phyloP scores from a whole-genome alignment of 2,113 vertebrate species.

The Myxocyprinus asiaticus region DNA sequence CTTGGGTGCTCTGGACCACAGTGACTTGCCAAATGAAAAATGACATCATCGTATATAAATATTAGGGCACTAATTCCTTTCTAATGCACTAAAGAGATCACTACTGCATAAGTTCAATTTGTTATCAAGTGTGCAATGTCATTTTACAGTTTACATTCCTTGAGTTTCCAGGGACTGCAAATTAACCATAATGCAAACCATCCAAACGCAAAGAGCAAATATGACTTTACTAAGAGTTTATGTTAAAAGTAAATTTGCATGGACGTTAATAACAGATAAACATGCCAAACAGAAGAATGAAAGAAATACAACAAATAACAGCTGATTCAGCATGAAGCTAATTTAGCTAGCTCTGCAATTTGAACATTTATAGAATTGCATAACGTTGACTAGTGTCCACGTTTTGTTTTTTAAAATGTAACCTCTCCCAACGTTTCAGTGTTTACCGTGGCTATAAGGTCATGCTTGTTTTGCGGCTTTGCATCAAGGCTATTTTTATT shows the following conservation, averaged over 20 bases:
- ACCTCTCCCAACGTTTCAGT: neutral
- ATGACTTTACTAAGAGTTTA: neutral
- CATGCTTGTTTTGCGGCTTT: neutral
- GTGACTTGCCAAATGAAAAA: constrained; percentile 23
- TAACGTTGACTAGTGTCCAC: neutral
- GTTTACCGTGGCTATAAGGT: neutral
- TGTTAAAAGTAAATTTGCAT: constrained; percentile 3
- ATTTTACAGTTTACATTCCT: constrained; percentile 69
- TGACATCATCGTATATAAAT: constrained; percentile 42
- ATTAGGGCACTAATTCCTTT: constrained; percentile 8
- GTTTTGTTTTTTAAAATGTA: neutral
- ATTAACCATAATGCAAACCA: neutral
- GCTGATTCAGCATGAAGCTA: constrained; percentile 4
- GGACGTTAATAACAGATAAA: neutral
- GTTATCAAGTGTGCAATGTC: constrained; percentile 65
- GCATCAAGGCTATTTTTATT: constrained; percentile 17
- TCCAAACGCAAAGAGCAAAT: neutral
- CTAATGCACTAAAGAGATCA: constrained; percentile 33
- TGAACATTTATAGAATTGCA: neutral
- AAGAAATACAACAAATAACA: neutral
- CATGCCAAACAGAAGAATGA: neutral
- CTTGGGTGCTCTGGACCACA: constrained; percentile 51
- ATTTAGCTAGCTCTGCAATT: constrained; percentile 11
- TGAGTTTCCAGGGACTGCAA: constrained; percentile 37
- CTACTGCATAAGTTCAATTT: constrained; percentile 68